Conservation (phyloP, 2,888 invertebrate species). For the Lasioglossum figueresi region DNA sequence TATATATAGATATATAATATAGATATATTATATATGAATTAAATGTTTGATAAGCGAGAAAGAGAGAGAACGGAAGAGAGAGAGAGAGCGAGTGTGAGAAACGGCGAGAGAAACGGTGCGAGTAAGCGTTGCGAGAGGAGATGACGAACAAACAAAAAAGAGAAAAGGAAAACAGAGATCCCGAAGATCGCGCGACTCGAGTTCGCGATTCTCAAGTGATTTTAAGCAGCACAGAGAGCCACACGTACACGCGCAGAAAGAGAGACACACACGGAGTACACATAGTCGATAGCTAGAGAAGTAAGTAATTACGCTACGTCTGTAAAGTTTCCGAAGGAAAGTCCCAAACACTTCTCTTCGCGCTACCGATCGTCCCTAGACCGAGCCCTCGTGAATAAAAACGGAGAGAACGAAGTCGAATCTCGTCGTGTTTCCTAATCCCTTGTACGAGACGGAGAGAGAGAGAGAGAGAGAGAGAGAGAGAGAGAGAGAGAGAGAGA, state of each 20-base stretch:
- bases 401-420: slow-evolving; percentile 32
- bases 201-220: slow-evolving; percentile 43
- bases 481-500: neutral
- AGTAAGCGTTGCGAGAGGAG: slow-evolving; percentile 16
- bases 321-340: slow-evolving; percentile 63
- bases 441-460: slow-evolving; percentile 20
- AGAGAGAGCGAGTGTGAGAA: neutral
- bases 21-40: slow-evolving; percentile 75
- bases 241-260: neutral
- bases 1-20: slow-evolving; percentile 74
- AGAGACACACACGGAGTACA: neutral
- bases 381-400: slow-evolving; percentile 38
- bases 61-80: neutral
- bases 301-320: slow-evolving; percentile 62
- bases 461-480: slow-evolving; percentile 10
- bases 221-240: slow-evolving; percentile 47
- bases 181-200: slow-evolving; percentile 44
- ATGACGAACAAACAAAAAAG: neutral
- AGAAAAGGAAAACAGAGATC: slow-evolving; percentile 19
- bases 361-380: slow-evolving; percentile 55
- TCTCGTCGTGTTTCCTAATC: slow-evolving; percentile 39
- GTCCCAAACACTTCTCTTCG: slow-evolving; percentile 46
- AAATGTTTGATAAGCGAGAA: slow-evolving; percentile 78
- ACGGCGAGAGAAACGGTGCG: slow-evolving; percentile 6
- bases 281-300: slow-evolving; percentile 57